Evolutionary conservation across 2,113 vertebrate species (phyloP).

Genomic region (Ictidomys tridecemlineatus): DNA sequence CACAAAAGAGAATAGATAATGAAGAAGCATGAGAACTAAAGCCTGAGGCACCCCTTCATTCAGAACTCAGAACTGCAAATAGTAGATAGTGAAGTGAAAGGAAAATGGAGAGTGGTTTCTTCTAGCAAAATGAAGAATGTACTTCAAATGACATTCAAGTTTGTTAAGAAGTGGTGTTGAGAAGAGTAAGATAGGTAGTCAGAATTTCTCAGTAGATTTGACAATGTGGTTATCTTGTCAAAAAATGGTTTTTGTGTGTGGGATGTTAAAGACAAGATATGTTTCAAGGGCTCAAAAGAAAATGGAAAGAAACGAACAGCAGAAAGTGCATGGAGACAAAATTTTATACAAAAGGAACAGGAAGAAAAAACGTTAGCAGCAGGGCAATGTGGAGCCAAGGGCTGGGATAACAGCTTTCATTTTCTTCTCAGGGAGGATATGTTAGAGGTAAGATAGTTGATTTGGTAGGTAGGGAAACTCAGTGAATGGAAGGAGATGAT

Average conservation of each 20-base stretch:
- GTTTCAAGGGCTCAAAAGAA: background rate
- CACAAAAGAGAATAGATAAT: background rate
- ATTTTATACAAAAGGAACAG: background rate
- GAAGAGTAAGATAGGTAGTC: background rate
- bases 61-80: background rate
- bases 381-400: background rate
- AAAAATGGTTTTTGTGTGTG: background rate
- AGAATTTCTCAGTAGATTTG: background rate
- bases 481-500: background rate
- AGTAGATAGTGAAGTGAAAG: background rate
- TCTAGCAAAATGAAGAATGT: background rate
- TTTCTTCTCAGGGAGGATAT: background rate
- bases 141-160: background rate
- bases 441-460: background rate
- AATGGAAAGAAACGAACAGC: background rate
- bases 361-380: background rate
- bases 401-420: background rate
- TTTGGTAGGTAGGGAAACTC: background rate
- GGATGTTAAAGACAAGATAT: background rate
- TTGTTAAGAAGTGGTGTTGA: background rate
- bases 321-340: background rate
- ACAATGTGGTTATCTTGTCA: background rate
- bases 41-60: background rate
- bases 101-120: background rate
- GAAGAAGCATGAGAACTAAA: background rate